A percentile compares a stretch with the other conserved stretches of the same genome.
These are phyloP conservation scores for Gryllus bimaculatus DNA, from an alignment of 1,140 invertebrate species.

Conservation along the genomic window DNA sequence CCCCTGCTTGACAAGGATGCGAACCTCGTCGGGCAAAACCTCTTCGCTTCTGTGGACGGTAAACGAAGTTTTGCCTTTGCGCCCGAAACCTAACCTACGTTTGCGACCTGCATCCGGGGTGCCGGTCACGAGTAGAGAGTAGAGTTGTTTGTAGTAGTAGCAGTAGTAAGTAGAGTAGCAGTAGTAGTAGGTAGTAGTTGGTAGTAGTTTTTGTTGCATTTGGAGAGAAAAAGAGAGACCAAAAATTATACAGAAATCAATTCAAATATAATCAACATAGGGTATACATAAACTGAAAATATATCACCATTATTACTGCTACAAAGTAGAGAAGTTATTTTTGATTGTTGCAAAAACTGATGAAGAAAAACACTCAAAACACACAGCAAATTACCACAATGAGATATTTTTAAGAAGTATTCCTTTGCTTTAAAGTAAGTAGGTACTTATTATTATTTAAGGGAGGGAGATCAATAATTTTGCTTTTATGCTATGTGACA, in stretches of 20 bases:
- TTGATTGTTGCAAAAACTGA: slow-evolving; percentile 5
- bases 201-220: not conserved
- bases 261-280: slow-evolving; percentile 1
- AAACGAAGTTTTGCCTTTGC: slow-evolving; percentile 87
- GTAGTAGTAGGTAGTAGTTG: not conserved
- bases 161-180: not conserved
- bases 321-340: slow-evolving; percentile 1
- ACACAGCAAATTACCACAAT: not conserved
- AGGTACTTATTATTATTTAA: too few species aligned
- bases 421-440: not conserved
- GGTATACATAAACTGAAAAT: not conserved
- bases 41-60: slow-evolving; percentile 93
- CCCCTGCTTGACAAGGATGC: slow-evolving; percentile 62
- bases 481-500: too few species aligned
- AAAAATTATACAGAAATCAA: not conserved
- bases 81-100: slow-evolving; percentile 88
- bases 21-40: slow-evolving; percentile 76
- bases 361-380: not conserved
- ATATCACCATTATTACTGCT: not conserved
- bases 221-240: not conserved
- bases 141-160: not conserved
- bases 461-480: too few species aligned
- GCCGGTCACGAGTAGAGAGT: slow-evolving; percentile 2
- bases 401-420: not conserved
- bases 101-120: slow-evolving; percentile 62